phyloP scores from a whole-genome alignment of 2,797 vertebrate species.

The Peromyscus attwateri region DNA sequence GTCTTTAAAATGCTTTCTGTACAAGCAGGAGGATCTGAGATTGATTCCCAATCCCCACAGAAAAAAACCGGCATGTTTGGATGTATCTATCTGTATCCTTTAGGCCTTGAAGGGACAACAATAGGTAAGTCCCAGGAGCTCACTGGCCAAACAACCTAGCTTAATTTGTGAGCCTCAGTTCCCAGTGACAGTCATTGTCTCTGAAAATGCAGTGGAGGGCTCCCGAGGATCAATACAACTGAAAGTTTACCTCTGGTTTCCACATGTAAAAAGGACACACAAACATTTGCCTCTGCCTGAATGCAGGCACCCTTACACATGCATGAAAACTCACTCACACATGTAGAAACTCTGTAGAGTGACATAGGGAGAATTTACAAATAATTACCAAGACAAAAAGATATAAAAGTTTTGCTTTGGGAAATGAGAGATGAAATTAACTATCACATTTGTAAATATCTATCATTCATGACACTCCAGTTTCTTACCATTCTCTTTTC shows the following conservation, averaged over 20 bases:
- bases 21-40: background rate
- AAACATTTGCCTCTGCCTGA: background rate
- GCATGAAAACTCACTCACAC: background rate
- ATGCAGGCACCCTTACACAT: background rate
- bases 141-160: background rate
- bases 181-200: background rate
- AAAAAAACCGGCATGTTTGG: background rate
- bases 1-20: background rate
- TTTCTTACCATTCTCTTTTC: background rate
- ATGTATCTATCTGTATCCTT: background rate
- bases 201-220: background rate
- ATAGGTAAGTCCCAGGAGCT: background rate
- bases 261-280: background rate
- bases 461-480: background rate
- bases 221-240: background rate
- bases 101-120: background rate
- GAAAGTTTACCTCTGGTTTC: background rate
- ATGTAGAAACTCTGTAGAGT: background rate
- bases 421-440: conserved; percentile 34
- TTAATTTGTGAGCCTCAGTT: background rate
- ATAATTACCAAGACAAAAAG: conserved; percentile 39
- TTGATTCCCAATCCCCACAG: background rate
- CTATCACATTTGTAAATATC: background rate
- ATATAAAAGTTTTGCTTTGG: background rate
- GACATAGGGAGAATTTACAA: background rate